Percentiles rank a stretch among this genome's conserved stretches.
These are phyloP conservation scores for Salvelinus alpinus DNA, from an alignment of 2,113 vertebrate genomes.

Conservation along the genomic window DNA sequence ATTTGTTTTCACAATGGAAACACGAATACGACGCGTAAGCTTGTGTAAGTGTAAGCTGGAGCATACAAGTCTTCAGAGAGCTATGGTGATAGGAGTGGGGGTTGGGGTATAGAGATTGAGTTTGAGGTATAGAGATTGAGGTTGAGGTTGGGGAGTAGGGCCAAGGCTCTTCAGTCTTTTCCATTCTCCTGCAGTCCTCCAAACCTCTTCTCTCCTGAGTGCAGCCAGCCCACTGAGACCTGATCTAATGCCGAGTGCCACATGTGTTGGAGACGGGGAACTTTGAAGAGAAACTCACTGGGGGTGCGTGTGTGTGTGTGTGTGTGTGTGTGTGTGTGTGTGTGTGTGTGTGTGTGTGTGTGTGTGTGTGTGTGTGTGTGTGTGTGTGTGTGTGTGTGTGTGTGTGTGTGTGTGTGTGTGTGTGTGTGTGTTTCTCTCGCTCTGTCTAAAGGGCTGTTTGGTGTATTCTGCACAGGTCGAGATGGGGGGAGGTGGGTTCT, in stretches of 20 bases:
- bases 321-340: neutral
- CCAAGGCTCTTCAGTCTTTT: conserved; percentile 65
- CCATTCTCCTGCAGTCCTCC: conserved; percentile 69
- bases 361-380: conserved; percentile 35
- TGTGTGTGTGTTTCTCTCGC: conserved; percentile 37
- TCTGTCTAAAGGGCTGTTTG: conserved; percentile 68
- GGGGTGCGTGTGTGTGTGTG: neutral
- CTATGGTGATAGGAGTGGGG: conserved; percentile 13
- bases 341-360: conserved; percentile 20
- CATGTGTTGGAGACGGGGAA: conserved; percentile 52
- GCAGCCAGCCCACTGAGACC: conserved; percentile 68
- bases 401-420: conserved; percentile 11
- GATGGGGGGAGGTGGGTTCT: conserved; percentile 54
- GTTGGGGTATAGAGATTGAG: conserved; percentile 58
- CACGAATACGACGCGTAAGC: neutral
- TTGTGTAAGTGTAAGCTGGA: neutral
- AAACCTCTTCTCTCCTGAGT: conserved; percentile 69
- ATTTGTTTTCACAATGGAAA: neutral
- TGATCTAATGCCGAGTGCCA: conserved; percentile 73
- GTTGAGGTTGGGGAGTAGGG: conserved; percentile 7
- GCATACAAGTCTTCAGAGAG: neutral
- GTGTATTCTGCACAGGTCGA: conserved; percentile 66
- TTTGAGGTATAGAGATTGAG: conserved; percentile 35
- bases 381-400: conserved; percentile 37
- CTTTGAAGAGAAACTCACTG: conserved; percentile 65